Conservation (phyloP, 2,113 vertebrate genomes). For the Bujurquina vittata region DNA sequence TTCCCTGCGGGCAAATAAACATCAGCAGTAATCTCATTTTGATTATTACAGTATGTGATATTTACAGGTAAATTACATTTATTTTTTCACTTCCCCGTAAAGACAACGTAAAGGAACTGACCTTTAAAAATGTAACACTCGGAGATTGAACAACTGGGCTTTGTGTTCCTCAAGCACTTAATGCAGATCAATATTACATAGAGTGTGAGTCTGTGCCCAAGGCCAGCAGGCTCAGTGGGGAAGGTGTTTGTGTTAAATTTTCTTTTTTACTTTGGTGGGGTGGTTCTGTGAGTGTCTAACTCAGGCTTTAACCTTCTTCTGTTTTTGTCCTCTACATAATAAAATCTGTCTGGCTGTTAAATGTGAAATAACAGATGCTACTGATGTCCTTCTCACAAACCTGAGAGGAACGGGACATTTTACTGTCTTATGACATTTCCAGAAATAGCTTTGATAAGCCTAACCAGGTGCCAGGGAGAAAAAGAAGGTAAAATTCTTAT, state of each 20-base stretch:
- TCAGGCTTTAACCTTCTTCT: slow-evolving; percentile 46
- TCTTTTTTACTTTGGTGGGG: neutral
- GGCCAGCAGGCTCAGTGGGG: neutral
- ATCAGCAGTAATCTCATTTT: neutral
- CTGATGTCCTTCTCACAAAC: slow-evolving; percentile 9
- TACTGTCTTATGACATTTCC: slow-evolving; percentile 38
- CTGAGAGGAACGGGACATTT: slow-evolving; percentile 7
- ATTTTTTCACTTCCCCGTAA: neutral
- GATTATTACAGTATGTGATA: neutral
- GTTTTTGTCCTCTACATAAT: slow-evolving; percentile 48
- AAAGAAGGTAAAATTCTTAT: slow-evolving; percentile 4
- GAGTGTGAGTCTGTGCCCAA: slow-evolving; percentile 25
- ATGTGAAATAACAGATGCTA: slow-evolving; percentile 27
- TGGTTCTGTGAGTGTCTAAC: slow-evolving; percentile 10
- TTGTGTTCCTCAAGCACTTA: slow-evolving; percentile 17
- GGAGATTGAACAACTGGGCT: neutral
- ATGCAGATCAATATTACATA: slow-evolving; percentile 28
- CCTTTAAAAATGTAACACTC: slow-evolving; percentile 3
- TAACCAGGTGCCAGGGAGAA: neutral
- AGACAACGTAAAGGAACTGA: neutral
- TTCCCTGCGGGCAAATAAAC: neutral
- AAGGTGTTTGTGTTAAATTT: slow-evolving; percentile 7
- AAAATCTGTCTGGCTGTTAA: slow-evolving; percentile 33
- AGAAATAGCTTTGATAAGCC: neutral
- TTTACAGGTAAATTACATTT: neutral